phyloP scores from a whole-genome alignment of 1,140 invertebrate genomes.

The Psix sp. region DNA sequence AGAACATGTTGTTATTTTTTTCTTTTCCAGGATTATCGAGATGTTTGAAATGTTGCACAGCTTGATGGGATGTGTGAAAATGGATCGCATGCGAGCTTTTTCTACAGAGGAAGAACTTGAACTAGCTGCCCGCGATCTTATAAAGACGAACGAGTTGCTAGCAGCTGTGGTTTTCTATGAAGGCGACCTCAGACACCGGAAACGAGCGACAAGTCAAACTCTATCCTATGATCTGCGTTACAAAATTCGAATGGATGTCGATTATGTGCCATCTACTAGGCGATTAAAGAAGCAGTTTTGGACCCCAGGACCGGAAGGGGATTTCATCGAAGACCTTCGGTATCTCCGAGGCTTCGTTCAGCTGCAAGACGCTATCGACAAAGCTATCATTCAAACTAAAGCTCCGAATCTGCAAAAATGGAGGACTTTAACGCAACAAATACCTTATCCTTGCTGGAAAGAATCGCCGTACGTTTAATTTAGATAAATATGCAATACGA shows the following conservation, averaged over 20 bases:
- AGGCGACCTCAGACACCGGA: constrained; percentile 63
- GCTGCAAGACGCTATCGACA: constrained; percentile 81
- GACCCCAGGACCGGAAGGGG: constrained; percentile 81
- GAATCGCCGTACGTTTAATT: constrained; percentile 78
- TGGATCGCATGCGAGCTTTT: constrained; percentile 79
- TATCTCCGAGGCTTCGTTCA: constrained; percentile 83
- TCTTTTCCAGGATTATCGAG: constrained; percentile 55
- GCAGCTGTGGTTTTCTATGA: constrained; percentile 77
- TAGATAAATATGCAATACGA: background rate
- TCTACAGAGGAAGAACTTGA: constrained; percentile 76
- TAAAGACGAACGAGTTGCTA: constrained; percentile 78
- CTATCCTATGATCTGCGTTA: constrained; percentile 76
- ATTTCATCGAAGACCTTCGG: constrained; percentile 81
- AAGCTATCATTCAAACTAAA: constrained; percentile 78
- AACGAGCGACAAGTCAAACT: constrained; percentile 54
- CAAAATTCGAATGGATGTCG: constrained; percentile 83
- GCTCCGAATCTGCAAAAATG: constrained; percentile 71
- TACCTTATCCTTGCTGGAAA: constrained; percentile 82
- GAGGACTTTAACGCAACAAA: constrained; percentile 81
- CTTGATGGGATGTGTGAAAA: constrained; percentile 79
- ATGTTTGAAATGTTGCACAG: constrained; percentile 73
- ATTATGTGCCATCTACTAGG: constrained; percentile 81
- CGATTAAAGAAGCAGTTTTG: constrained; percentile 80
- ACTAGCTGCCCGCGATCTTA: constrained; percentile 76
- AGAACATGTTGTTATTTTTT: background rate